Base-by-base conservation (phyloP, 2,888 invertebrate species). In the Rhyacophila evoluta region DNA sequence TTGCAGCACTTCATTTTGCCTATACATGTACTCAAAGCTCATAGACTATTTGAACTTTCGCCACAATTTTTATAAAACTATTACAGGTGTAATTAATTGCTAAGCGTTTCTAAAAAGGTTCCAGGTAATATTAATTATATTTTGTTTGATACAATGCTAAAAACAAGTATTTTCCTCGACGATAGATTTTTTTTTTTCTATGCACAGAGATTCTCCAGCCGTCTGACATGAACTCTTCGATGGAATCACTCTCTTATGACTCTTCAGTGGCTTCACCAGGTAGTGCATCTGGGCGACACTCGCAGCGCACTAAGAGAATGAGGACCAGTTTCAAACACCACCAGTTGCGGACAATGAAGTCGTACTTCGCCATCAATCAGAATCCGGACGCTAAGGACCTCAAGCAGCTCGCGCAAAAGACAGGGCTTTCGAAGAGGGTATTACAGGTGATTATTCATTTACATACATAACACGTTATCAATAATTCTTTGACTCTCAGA, bases 371-470 rank as follows among this genome's bases (percentile, higher is more conserved):
- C 73, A 95, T 99, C 85, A 99, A 99, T 89, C 99, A 99, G 89
- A 99, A 99, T 88, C 99, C 99, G 0, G 99, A 99, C 86, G 98
- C 99, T 76, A 99, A 99, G 87, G 99, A 99, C 87, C 91, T 99
- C 80, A 99, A 99, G 86, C 98, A 98, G 86, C 90, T 99, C 83
- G 98, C 99, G 0, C 98, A 98, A 88, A 99, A 99, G 89, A 99
- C 99, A 11, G 98, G 98, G 33, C 91, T 99, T 12, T 97, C 98
- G 39, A 99, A 99, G 89, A 92, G 99, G 85, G 99, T 99, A 15
- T 89, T 99, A 79, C 99, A 99, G 95, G 99, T 99, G 87, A 86
- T n/a, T n/a, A n/a, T n/a, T n/a, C n/a, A n/a, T n/a, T n/a, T n/a
- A n/a, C n/a, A n/a, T n/a, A n/a, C n/a, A n/a, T n/a, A n/a, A n/a